phyloP scores from a whole-genome alignment of 37 sponge, comb jelly and placozoan species.

The Aphrocallistes beatrix region DNA sequence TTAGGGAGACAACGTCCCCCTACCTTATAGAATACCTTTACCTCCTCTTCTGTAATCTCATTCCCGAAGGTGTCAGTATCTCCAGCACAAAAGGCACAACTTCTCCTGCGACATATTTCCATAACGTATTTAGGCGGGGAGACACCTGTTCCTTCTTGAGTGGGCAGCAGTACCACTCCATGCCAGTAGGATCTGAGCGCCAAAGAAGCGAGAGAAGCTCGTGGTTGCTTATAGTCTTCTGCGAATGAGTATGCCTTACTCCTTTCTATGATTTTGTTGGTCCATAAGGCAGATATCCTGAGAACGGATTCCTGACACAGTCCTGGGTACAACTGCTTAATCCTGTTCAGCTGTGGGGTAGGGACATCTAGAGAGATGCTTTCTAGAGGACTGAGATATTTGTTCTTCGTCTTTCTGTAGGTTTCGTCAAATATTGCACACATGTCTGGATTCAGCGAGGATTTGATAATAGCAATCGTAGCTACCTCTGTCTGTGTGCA shows the following conservation, averaged over 20 bases:
- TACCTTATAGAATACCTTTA: background rate
- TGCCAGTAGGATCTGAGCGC: background rate
- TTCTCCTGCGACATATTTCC: background rate
- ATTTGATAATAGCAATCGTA: background rate
- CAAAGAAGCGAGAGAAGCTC: background rate
- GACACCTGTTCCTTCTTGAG: background rate
- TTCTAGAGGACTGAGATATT: background rate
- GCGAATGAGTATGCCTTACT: background rate
- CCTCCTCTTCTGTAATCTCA: background rate
- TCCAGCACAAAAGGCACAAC: background rate
- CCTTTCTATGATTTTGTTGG: background rate
- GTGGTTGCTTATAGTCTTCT: background rate
- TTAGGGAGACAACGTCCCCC: background rate
- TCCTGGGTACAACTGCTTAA: background rate
- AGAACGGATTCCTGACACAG: background rate
- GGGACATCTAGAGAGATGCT: background rate
- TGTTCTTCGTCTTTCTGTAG: background rate
- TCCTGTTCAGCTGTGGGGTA: background rate
- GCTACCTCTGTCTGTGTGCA: background rate
- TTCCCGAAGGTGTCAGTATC: background rate
- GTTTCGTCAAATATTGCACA: background rate
- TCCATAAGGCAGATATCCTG: background rate
- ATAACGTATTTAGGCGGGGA: background rate
- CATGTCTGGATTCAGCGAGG: background rate
- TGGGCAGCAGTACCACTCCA: background rate